Evolutionary conservation across 2,888 invertebrate species (phyloP), one percentile per base, ranked within the genome.

Genomic region (Agrotis ipsilon): DNA sequence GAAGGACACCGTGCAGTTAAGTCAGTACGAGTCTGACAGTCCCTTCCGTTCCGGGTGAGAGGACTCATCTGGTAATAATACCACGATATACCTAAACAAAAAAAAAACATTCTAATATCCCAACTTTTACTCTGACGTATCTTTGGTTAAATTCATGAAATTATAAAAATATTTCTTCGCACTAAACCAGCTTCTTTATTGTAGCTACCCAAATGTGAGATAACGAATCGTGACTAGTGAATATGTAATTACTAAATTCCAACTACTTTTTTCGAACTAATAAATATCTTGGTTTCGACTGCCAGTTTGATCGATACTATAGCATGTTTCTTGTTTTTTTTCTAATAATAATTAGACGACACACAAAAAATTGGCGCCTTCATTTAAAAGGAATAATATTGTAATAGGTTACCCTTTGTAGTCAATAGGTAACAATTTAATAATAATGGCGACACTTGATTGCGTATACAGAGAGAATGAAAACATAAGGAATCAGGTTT

Each of bases 361-460:
- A 3, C 32, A 55, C 13, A 19, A 70, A 73, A 65, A 60, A 51
- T 39, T 49, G 18, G 39, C 58, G 24, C 32, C 14, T 7, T 1
- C 21, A 27, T n/a, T 43, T 27, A 27, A 21, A 46, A 45, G 46
- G 46, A 21, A 54, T 49, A 72, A 55, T 14, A 27, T 27, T 11
- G 16, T 60, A 55, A 60, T 49, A 32, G 45, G 49, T 43, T 51
- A 39, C 11, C 43, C 51, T 70, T 70, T 75, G 55, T 64, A 9
- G 13, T 43, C 24, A 64, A 57, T 60, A 43, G 64, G 19, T 70
- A 59, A 57, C 32, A 14, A 62, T 58, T 58, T 62, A 66, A 45
- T 62, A 52, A 58, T 62, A 75, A 66, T 27, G n/a, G 16, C 32
- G n/a, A 54, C 24, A 59, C 48, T 52, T 32, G 58, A 58, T 58